Percentiles rank a stretch among this genome's conserved stretches.
Conservation (phyloP, 1,140 invertebrate genomes). For the Halictus rubicundus region DNA sequence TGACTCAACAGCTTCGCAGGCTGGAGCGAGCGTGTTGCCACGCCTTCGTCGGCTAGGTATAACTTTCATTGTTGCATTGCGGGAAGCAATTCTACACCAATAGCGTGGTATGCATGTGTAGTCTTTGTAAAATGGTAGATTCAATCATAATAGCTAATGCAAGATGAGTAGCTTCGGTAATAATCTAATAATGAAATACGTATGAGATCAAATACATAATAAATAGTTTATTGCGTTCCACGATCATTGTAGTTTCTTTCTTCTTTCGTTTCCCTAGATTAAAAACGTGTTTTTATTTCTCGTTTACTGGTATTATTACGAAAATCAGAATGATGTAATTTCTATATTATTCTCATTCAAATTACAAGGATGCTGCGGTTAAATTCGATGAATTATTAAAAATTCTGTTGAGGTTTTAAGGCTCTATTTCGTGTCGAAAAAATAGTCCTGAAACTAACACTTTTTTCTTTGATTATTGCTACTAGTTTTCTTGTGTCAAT, state of each 20-base stretch:
- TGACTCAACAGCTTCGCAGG: slow-evolving; percentile 38
- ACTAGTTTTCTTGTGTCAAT: too few relatives aligned
- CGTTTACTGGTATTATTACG: too few relatives aligned
- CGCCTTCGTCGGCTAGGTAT: slow-evolving; percentile 13
- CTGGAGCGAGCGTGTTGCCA: slow-evolving; percentile 22
- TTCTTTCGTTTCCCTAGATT: too few relatives aligned
- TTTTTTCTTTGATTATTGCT: too few relatives aligned
- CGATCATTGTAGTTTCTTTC: background rate
- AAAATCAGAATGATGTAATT: too few relatives aligned
- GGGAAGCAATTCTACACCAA: slow-evolving; percentile 9
- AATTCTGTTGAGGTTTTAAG: too few relatives aligned
- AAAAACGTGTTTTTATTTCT: too few relatives aligned
- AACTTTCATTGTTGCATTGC: slow-evolving; percentile 39
- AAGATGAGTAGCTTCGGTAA: background rate
- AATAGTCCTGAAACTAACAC: too few relatives aligned
- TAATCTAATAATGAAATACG: background rate
- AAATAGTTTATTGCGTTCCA: background rate
- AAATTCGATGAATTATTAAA: too few relatives aligned
- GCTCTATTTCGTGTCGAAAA: too few relatives aligned
- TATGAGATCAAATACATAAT: background rate
- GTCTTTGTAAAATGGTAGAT: background rate
- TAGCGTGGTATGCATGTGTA: background rate
- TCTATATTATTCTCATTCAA: too few relatives aligned
- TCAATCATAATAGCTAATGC: background rate
- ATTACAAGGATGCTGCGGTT: too few relatives aligned